These are phyloP conservation scores for Cnemophilus loriae DNA, from an alignment of 2,113 vertebrate species.

Conservation along the genomic window DNA sequence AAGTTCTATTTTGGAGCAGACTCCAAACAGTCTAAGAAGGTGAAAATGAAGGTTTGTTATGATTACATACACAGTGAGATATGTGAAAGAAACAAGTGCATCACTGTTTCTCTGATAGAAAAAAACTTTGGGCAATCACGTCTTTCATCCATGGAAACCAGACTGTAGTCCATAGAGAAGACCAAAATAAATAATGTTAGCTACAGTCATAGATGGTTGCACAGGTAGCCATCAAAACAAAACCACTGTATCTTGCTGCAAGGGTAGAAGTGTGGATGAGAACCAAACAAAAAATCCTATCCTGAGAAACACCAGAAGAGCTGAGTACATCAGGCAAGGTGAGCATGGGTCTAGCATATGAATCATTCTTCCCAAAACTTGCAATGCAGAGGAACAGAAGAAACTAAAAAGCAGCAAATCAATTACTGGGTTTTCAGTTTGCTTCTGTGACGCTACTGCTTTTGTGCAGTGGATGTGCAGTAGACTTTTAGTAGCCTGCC, in stretches of 20 bases:
- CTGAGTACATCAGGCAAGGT: neutral
- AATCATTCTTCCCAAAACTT: neutral
- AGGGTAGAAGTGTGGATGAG: neutral
- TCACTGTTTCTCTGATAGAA: neutral
- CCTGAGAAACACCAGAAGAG: neutral
- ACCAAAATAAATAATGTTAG: neutral
- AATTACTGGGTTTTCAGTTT: neutral
- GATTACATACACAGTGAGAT: neutral
- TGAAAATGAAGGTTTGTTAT: neutral
- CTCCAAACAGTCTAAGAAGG: neutral
- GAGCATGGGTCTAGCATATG: neutral
- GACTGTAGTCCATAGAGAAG: neutral
- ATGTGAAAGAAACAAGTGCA: neutral
- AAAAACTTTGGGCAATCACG: neutral
- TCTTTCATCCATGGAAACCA: neutral
- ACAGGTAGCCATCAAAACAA: neutral
- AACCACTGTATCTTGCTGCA: neutral
- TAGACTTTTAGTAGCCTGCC: neutral
- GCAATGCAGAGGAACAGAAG: neutral
- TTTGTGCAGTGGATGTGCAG: neutral
- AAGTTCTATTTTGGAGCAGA: neutral
- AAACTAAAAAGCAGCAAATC: neutral
- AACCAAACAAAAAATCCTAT: neutral
- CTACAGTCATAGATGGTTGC: neutral
- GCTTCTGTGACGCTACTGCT: accelerated